These are phyloP conservation scores for Cydia amplana DNA, from an alignment of 1,140 invertebrate genomes.

Conservation along the genomic window DNA sequence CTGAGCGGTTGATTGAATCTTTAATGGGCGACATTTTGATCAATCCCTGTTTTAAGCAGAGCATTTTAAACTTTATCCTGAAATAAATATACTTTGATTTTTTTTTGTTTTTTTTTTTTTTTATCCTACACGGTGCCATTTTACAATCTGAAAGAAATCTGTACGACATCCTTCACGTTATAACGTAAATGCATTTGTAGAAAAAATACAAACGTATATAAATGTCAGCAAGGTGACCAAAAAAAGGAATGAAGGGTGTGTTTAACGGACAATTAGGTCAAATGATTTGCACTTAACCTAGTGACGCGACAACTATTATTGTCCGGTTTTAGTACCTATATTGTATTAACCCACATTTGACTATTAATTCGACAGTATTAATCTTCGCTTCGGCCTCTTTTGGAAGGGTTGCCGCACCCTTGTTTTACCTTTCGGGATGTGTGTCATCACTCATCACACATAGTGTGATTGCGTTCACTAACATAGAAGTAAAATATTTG, in stretches of 20 bases:
- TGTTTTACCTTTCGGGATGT: not conserved
- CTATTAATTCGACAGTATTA: not conserved
- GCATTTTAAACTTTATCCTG: too few relatives aligned
- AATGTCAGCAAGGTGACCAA: not conserved
- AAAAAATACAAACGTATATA: too few relatives aligned
- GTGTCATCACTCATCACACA: not conserved
- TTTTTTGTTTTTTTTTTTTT: too few relatives aligned
- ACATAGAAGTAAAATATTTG: too few relatives aligned
- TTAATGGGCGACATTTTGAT: not conserved
- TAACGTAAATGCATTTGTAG: too few relatives aligned
- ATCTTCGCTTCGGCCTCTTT: not conserved
- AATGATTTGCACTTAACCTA: not conserved
- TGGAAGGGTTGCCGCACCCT: not conserved
- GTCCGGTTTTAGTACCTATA: not conserved
- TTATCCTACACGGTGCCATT: too few relatives aligned
- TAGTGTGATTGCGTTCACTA: too few relatives aligned
- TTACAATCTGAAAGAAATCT: too few relatives aligned
- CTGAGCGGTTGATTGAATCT: not conserved
- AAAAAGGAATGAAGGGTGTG: too few relatives aligned
- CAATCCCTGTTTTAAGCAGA: not conserved
- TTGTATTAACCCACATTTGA: constrained; percentile 1
- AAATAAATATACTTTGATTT: too few relatives aligned
- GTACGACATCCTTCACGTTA: too few relatives aligned
- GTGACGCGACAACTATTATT: not conserved
- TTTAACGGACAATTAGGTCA: not conserved